Percentiles rank a stretch among this genome's conserved stretches.
These are phyloP conservation scores for Drosophila equinoxialis DNA, from an alignment of 1,140 invertebrate genomes.

Conservation along the genomic window DNA sequence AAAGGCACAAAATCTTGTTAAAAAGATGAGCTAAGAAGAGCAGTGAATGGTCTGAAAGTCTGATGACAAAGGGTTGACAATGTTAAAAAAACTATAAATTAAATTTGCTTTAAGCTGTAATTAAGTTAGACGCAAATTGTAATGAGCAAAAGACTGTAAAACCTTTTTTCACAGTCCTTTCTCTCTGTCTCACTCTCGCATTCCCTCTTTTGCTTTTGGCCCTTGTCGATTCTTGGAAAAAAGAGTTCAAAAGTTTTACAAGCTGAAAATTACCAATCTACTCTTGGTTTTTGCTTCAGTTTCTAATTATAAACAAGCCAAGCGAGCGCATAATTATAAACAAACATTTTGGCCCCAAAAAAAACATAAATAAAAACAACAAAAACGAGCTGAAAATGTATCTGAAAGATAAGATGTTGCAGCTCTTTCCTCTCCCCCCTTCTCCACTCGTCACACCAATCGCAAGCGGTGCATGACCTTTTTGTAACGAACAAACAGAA, in stretches of 20 bases:
- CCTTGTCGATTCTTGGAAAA: slow-evolving; percentile 14
- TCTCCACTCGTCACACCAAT: slow-evolving; percentile 6
- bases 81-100: slow-evolving; percentile 35
- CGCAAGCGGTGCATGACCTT: slow-evolving; percentile 63
- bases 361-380: slow-evolving; percentile 10
- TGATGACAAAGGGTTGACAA: slow-evolving; percentile 1
- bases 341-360: slow-evolving; percentile 39
- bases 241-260: slow-evolving; percentile 47
- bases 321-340: slow-evolving; percentile 74
- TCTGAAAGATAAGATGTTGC: slow-evolving; percentile 28
- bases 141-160: slow-evolving; percentile 30
- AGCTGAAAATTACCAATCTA: slow-evolving; percentile 51
- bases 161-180: no score
- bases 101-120: slow-evolving; percentile 36
- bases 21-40: slow-evolving; percentile 19
- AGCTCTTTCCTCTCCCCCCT: background rate
- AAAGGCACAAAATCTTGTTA: slow-evolving; percentile 45
- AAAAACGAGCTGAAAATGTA: slow-evolving; percentile 35
- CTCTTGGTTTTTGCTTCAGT: slow-evolving; percentile 41
- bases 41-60: background rate
- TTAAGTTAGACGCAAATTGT: slow-evolving; percentile 41
- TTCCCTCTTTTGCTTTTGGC: background rate
- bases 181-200: background rate
- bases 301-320: slow-evolving; percentile 68
- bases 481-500: slow-evolving; percentile 44